Base-by-base conservation (phyloP, 2,888 invertebrate species). In the Bellardia bayeri region DNA sequence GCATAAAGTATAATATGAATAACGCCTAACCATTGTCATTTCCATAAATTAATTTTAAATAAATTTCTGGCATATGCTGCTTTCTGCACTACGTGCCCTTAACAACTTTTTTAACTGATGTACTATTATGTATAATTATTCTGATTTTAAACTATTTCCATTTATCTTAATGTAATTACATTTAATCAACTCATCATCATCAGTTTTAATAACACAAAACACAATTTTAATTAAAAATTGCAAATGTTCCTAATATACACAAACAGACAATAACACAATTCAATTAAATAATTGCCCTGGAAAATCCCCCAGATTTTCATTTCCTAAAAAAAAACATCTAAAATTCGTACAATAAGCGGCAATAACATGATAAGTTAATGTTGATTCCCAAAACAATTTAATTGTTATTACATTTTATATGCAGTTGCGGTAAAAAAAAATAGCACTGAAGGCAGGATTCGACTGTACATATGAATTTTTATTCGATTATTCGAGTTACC, bases 301-400 rank as follows among this genome's bases (percentile, higher is more conserved):
- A 66, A 66, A 78, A 68, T 45, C 58, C 68, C 78, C 68, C 13
- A 45, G n/a, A 16, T 68, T 79, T 30, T 14, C 40, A 58, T 16
- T 16, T 54, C n/a, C n/a, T 54, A 54, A 16, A 54, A 58, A 56
- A 23, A 23, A 58, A 23, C 1, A 51, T 45, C 5, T n/a, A 51
- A 51, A 58, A 58, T 4, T 58, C 30, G 30, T 58, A 58, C 13
- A 23, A 58, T 58, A 30, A 30, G 58, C 30, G 11, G 4, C 58
- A 58, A 2, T 9, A 56, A 56, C 56, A 58, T 30, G 23, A 58
- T 30, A 58, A 8, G 3, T 51, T 4, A n/a, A 1, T 30, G 33
- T 61, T 33, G 0, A 75, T 63, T 64, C 37, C 33, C 68, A 68
- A 68, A 79, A 33, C 45, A 68, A 58, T 78, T 78, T 68, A n/a